Evolutionary conservation across 2,113 vertebrate genomes (phyloP).

Genomic region (Tylochromis polylepis): DNA sequence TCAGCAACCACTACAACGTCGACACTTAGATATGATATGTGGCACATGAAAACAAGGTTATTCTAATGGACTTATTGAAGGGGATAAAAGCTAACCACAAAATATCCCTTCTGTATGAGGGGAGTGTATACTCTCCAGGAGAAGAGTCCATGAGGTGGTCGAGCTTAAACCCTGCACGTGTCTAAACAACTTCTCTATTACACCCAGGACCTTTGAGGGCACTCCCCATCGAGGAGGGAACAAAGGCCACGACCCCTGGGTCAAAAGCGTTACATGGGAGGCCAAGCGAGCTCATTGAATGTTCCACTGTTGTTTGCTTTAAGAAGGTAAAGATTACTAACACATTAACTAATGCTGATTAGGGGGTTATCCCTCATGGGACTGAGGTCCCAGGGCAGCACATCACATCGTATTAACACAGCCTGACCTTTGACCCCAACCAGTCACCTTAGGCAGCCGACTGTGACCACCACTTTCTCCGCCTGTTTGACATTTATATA

Average conservation of each 20-base stretch:
- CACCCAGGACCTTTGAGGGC: conserved; percentile 81
- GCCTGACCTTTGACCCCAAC: conserved; percentile 66
- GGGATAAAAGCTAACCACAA: conserved; percentile 18
- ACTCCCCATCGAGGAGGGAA: conserved; percentile 81
- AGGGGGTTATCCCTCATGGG: conserved; percentile 81
- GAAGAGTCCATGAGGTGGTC: conserved; percentile 54
- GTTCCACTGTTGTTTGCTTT: conserved; percentile 84
- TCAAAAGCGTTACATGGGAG: conserved; percentile 85
- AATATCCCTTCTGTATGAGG: neutral
- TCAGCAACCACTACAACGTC: conserved; percentile 42
- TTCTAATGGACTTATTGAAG: conserved; percentile 13
- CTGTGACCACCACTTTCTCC: conserved; percentile 53
- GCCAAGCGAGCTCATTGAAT: conserved; percentile 79
- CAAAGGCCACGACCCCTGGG: conserved; percentile 85
- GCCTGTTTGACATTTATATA: neutral
- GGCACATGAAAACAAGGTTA: conserved; percentile 3
- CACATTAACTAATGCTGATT: conserved; percentile 91
- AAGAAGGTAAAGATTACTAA: conserved; percentile 90
- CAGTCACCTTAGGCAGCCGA: conserved; percentile 51
- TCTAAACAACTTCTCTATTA: conserved; percentile 88
- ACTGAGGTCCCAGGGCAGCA: conserved; percentile 68
- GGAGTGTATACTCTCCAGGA: conserved; percentile 9
- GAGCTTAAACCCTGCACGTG: conserved; percentile 77
- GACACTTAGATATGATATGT: conserved; percentile 1
- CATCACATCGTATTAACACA: conserved; percentile 72